These are phyloP conservation scores for Zaprionus vittiger DNA, from an alignment of 1,140 invertebrate species.

Conservation along the genomic window DNA sequence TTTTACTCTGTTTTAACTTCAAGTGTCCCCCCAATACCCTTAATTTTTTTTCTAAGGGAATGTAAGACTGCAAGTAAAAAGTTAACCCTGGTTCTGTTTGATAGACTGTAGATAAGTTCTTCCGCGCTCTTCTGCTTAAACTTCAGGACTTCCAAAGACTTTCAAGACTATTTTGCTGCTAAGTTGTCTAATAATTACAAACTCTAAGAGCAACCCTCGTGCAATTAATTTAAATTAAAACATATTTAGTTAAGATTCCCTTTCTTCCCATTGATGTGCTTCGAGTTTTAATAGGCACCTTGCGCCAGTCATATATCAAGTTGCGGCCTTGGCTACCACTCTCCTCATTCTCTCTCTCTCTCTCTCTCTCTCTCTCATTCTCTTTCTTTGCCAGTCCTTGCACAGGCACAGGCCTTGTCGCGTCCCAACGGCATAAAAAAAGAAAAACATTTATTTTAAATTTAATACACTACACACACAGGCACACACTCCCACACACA, in stretches of 20 bases:
- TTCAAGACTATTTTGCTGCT: no score
- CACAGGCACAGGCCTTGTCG: background rate
- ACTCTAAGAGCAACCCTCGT: background rate
- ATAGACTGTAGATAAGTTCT: no score
- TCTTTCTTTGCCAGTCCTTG: background rate
- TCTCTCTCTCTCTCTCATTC: background rate
- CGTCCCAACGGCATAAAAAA: conserved; percentile 43
- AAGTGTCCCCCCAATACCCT: no score
- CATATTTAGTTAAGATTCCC: conserved; percentile 27
- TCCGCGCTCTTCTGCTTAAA: no score
- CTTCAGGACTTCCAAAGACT: no score
- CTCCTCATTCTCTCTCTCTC: background rate
- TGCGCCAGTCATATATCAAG: conserved; percentile 59
- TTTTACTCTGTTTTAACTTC: no score
- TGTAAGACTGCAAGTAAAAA: no score
- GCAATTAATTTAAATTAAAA: conserved; percentile 51
- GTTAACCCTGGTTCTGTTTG: no score
- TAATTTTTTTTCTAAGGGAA: no score
- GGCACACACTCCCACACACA: conserved; percentile 22
- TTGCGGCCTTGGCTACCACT: conserved; percentile 18
- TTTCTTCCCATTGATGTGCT: conserved; percentile 21
- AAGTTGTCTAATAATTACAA: background rate
- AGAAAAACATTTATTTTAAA: conserved; percentile 78
- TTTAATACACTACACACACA: conserved; percentile 66
- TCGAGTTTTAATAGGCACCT: conserved; percentile 37